These are phyloP conservation scores for Phoenicopterus ruber DNA, from an alignment of 2,113 vertebrate species.

Conservation along the genomic window DNA sequence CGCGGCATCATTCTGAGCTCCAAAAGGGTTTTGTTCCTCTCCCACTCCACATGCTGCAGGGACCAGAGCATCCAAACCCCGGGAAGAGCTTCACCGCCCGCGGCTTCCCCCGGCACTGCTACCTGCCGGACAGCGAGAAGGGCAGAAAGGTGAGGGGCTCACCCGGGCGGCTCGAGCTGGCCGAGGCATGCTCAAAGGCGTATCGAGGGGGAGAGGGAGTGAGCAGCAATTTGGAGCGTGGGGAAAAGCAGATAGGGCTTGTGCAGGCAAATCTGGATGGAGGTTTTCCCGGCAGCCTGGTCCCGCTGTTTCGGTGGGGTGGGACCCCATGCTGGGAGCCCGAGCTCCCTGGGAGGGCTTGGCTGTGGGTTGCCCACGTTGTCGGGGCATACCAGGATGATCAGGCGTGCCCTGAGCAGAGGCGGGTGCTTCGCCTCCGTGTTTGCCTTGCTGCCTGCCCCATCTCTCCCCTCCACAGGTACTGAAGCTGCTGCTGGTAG, in stretches of 20 bases:
- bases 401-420: background rate
- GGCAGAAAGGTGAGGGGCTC: conserved; percentile 84
- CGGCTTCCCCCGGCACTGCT: conserved; percentile 94
- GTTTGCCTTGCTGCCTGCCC: background rate
- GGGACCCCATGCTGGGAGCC: background rate
- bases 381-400: accelerated
- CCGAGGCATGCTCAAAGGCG: accelerated
- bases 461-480: conserved; percentile 69
- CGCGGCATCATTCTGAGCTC: background rate
- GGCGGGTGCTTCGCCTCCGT: accelerated
- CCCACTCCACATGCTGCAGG: conserved; percentile 67
- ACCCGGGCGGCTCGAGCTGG: accelerated
- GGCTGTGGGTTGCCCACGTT: background rate
- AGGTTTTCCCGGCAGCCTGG: background rate
- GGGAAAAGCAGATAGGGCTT: background rate
- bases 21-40: background rate
- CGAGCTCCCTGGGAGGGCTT: background rate
- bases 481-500: conserved; percentile 87
- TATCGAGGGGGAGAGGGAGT: background rate
- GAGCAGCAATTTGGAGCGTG: background rate
- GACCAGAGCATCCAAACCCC: conserved; percentile 89
- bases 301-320: background rate
- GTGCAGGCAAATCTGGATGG: background rate
- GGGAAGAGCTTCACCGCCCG: conserved; percentile 92
- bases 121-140: conserved; percentile 94